A percentile compares a stretch with the other conserved stretches of the same genome.
phyloP scores from a whole-genome alignment of 1,140 invertebrate species.

The Amyelois transitella region DNA sequence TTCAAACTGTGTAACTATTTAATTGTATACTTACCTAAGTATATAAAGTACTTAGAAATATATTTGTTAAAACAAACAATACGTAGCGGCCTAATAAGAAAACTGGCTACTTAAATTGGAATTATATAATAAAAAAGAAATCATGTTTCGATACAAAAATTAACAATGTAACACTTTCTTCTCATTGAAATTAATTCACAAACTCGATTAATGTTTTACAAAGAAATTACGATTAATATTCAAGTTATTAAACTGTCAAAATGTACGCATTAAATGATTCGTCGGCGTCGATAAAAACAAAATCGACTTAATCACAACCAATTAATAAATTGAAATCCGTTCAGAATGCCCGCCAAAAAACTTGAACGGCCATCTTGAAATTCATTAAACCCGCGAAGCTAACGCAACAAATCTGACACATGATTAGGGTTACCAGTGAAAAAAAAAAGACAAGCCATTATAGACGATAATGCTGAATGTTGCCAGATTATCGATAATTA shows the following conservation, averaged over 20 bases:
- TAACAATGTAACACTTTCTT: not conserved
- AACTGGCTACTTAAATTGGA: too few species aligned
- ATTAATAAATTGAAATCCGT: conserved; percentile 24
- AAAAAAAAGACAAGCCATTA: conserved; percentile 59
- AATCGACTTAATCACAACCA: conserved; percentile 36
- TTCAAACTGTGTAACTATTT: not conserved
- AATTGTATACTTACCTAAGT: too few species aligned
- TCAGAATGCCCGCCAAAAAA: conserved; percentile 23
- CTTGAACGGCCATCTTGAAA: conserved; percentile 37
- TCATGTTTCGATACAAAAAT: too few species aligned
- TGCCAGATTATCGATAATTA: conserved; percentile 72
- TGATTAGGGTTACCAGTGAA: conserved; percentile 64
- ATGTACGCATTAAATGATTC: not conserved
- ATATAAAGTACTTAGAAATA: too few species aligned
- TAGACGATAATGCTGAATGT: conserved; percentile 56
- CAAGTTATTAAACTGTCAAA: conserved; percentile 26
- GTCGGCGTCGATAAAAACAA: conserved; percentile 13
- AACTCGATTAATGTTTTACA: conserved; percentile 5
- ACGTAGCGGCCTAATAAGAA: too few species aligned
- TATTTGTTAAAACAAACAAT: too few species aligned
- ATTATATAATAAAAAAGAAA: too few species aligned
- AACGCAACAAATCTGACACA: conserved; percentile 60
- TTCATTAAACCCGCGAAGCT: conserved; percentile 46
- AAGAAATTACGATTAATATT: conserved; percentile 27
- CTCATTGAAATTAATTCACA: conserved; percentile 2